These are phyloP conservation scores for Oryzias curvinotus DNA, from an alignment of 2,113 vertebrate genomes.

Conservation along the genomic window DNA sequence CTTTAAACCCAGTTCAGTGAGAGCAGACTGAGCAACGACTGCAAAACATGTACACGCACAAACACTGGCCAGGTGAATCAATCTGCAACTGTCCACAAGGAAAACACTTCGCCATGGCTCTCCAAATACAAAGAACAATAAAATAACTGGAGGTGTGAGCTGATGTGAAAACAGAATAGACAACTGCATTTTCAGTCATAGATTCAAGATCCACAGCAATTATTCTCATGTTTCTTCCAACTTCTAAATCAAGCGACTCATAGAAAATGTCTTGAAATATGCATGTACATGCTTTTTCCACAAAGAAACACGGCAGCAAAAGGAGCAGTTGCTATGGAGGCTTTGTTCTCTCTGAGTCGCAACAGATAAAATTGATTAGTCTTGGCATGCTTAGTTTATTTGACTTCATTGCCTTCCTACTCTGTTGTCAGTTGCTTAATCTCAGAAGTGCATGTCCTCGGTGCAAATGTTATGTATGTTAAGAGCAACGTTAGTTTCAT, in stretches of 20 bases:
- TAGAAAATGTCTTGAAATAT: constrained; percentile 8
- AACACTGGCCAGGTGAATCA: constrained; percentile 54
- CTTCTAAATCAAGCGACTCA: constrained; percentile 21
- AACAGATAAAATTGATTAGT: constrained; percentile 70
- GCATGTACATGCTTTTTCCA: constrained; percentile 14
- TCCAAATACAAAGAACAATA: constrained; percentile 31
- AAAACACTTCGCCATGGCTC: constrained; percentile 53
- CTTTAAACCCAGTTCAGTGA: constrained; percentile 53
- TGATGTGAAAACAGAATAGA: constrained; percentile 15
- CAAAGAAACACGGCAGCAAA: constrained; percentile 30
- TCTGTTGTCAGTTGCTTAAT: constrained; percentile 52
- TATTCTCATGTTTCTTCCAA: constrained; percentile 14
- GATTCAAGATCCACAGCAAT: constrained; percentile 12
- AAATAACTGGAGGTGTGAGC: constrained; percentile 24
- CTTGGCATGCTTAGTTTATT: constrained; percentile 72
- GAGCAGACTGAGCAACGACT: constrained; percentile 56
- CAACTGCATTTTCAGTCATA: constrained; percentile 29
- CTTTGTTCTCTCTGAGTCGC: constrained; percentile 61
- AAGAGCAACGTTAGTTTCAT: constrained; percentile 16
- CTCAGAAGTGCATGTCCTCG: constrained; percentile 47
- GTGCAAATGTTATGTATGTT: constrained; percentile 14
- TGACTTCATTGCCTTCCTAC: constrained; percentile 73
- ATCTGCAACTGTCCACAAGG: constrained; percentile 58
- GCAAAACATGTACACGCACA: constrained; percentile 66
- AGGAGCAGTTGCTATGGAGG: constrained; percentile 48